phyloP scores from a whole-genome alignment of 2,797 vertebrate species.

The Gallirallus australis region DNA sequence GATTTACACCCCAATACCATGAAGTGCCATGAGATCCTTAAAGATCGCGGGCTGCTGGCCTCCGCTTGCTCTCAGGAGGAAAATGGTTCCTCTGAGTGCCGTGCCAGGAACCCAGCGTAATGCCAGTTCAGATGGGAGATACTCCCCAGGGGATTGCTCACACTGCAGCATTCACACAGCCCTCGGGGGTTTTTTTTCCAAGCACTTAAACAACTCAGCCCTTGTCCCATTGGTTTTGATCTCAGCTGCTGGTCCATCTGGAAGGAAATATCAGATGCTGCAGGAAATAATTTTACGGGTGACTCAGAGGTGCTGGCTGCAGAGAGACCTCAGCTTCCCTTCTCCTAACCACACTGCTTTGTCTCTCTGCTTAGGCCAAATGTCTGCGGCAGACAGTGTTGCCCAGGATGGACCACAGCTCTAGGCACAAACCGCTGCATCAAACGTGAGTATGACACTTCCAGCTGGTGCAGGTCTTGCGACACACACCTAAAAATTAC shows the following conservation, averaged over 20 bases:
- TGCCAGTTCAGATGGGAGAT: slow-evolving; percentile 9
- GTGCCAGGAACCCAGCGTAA: slow-evolving; percentile 23
- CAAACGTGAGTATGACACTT: slow-evolving; percentile 88
- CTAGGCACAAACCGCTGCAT: slow-evolving; percentile 92
- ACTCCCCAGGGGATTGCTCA: background rate
- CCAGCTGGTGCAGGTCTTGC: background rate
- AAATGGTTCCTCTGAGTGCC: background rate
- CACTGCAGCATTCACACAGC: background rate
- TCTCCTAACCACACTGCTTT: slow-evolving; percentile 36
- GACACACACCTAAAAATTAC: background rate
- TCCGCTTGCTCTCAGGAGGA: background rate
- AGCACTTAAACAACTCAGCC: slow-evolving; percentile 52
- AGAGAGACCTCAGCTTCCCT: slow-evolving; percentile 21
- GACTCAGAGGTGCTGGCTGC: slow-evolving; percentile 58
- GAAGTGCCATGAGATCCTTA: background rate
- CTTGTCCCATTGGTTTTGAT: slow-evolving; percentile 68
- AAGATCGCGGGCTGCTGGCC: background rate
- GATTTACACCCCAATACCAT: background rate
- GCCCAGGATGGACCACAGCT: slow-evolving; percentile 92
- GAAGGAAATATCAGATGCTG: slow-evolving; percentile 65
- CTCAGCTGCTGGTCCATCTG: slow-evolving; percentile 65
- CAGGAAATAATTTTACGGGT: slow-evolving; percentile 66
- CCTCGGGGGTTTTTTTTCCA: slow-evolving; percentile 35
- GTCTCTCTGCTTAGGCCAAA: slow-evolving; percentile 85
- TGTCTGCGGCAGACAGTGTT: slow-evolving; percentile 94